These are phyloP conservation scores for Norana najaformis DNA, from an alignment of 2,888 invertebrate genomes.

Conservation along the genomic window DNA sequence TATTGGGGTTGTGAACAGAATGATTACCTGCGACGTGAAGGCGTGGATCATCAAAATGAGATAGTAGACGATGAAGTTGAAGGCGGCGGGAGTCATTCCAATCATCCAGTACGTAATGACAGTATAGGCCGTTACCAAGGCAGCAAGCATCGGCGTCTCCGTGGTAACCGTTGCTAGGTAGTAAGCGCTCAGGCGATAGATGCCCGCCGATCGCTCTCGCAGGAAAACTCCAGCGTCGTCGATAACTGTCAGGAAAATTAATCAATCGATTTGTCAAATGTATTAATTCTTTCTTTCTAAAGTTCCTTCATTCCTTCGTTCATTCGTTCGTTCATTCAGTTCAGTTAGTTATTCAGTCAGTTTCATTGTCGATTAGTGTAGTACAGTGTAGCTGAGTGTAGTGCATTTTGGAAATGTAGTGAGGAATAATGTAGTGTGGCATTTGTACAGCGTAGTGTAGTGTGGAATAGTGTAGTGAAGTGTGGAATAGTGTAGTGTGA, in stretches of 20 bases:
- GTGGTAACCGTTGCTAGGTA: conserved; percentile 81
- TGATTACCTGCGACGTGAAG: neutral
- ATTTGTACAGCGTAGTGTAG: no score
- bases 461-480: no score
- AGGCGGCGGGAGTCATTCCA: conserved; percentile 70
- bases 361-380: no score
- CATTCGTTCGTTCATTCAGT: neutral
- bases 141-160: conserved; percentile 75
- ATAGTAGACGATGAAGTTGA: conserved; percentile 67
- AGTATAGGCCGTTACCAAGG: conserved; percentile 76
- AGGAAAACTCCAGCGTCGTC: conserved; percentile 76
- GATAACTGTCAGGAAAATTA: neutral
- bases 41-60: neutral
- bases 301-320: no score
- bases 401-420: no score
- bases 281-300: no score
- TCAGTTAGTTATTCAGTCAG: neutral
- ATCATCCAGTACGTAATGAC: conserved; percentile 78
- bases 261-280: neutral
- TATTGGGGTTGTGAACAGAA: neutral
- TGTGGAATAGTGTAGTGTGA: no score
- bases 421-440: no score
- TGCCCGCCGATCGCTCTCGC: conserved; percentile 78
- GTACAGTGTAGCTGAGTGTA: no score
- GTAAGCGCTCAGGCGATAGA: conserved; percentile 78